phyloP scores from a whole-genome alignment of 2,888 invertebrate genomes.

The Drosophila hawaiiensis region DNA sequence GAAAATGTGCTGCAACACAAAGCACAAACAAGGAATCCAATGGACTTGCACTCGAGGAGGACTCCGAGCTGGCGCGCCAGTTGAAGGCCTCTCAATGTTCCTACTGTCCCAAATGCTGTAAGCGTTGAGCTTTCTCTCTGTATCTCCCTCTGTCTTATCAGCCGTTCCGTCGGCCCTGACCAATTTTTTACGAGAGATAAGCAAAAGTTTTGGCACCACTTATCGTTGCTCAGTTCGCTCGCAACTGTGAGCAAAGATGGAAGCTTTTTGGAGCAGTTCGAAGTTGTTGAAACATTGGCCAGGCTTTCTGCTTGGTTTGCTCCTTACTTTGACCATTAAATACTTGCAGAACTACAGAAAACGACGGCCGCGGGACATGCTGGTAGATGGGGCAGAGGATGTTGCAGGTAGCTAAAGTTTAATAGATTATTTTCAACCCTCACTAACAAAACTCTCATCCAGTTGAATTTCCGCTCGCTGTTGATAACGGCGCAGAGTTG shows the following conservation, averaged over 20 bases:
- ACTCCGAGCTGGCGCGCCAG: not conserved
- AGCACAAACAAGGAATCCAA: not conserved
- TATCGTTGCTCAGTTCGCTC: slow-evolving; percentile 34
- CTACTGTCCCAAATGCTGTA: slow-evolving; percentile 27
- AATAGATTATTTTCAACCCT: not conserved
- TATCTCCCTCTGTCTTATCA: slow-evolving; percentile 23
- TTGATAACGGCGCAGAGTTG: slow-evolving; percentile 34
- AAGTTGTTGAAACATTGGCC: slow-evolving; percentile 65
- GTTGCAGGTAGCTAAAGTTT: slow-evolving; percentile 62
- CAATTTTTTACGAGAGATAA: slow-evolving; percentile 56
- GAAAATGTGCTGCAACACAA: slow-evolving; percentile 9
- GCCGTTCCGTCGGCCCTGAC: slow-evolving; percentile 33
- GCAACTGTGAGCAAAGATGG: slow-evolving; percentile 35
- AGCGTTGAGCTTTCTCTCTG: not conserved
- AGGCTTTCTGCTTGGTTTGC: slow-evolving; percentile 44
- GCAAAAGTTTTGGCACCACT: slow-evolving; percentile 1
- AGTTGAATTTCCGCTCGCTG: slow-evolving; percentile 60
- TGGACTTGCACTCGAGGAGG: not conserved
- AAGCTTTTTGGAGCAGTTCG: slow-evolving; percentile 57
- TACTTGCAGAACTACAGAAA: slow-evolving; percentile 9
- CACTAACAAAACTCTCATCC: not conserved
- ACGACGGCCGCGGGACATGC: not conserved
- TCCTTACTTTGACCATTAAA: slow-evolving; percentile 36
- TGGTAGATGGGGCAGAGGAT: slow-evolving; percentile 66
- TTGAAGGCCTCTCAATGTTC: not conserved